Evolutionary conservation across 64 coral and sea anemone species (phyloP), one percentile per base, ranked within the genome.

Genomic region (Acropora yongei): DNA sequence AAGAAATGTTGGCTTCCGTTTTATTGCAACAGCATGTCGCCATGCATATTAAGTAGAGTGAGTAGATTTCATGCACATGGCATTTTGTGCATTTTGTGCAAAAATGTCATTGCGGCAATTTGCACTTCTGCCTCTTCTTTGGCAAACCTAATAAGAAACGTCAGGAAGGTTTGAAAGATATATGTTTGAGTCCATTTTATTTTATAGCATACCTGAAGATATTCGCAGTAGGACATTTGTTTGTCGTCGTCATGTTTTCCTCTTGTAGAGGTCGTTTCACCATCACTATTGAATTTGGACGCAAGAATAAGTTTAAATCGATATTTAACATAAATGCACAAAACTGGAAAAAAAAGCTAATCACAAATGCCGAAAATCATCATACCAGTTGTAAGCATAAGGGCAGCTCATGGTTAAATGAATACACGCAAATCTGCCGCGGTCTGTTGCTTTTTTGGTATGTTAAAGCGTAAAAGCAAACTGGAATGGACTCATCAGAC

Each of bases 351-450:
- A 5, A 18, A 16, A 19, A 6, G 6, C 17, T 47, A 85, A 30
- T n/a, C 19, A 0, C 8, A 72, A 49, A 47, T 55, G 8, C 16
- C 55, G 47, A 16, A 42, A 76, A 44, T 13, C 8, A 74, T 75
- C 69, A 51, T 77, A 91, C 90, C 69, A 46, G 3, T 74, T 12
- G n/a, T 42, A 17, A 63, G 79, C 79, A 57, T 83, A 91, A 75
- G 89, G 89, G 72, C 89, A 91, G 39, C 89, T 91, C 89, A 91
- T 91, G 12, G 16, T 75, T 30, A 30, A 17, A 14, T 30, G 71
- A 49, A 47, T 44, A 76, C 14, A 7, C 51, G 51, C 0, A 1
- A 55, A 55, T 5, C 51, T 55, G 10, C 30, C 30, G 30, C 51
- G 10, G 6, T 55, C 51, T 7, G 5, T 10, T 55, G 51, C 4